phyloP scores from a whole-genome alignment of 2,888 invertebrate species.

The Sphaerophoria taeniata region DNA sequence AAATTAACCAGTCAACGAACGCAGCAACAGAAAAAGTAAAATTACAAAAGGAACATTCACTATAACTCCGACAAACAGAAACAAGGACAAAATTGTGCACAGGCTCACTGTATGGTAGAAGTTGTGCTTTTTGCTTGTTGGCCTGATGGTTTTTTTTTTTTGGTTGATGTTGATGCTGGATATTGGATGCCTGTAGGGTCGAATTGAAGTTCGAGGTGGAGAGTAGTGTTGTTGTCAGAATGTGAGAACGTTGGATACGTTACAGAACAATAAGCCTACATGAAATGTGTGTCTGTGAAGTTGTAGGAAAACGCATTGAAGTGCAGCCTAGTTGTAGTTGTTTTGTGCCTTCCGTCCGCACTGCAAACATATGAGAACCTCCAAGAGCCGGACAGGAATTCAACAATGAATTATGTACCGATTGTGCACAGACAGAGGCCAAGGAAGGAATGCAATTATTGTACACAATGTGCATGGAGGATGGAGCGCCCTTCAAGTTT shows the following conservation, averaged over 20 bases:
- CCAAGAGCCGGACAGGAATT: constrained; percentile 52
- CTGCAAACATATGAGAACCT: constrained; percentile 55
- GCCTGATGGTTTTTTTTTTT: no score
- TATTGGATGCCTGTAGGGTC: no score
- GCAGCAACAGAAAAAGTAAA: background rate
- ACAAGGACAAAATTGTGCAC: no score
- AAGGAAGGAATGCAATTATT: constrained; percentile 44
- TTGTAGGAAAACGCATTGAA: constrained; percentile 38
- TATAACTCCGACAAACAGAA: no score
- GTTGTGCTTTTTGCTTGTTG: background rate
- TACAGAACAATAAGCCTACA: constrained; percentile 21
- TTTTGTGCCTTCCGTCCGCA: constrained; percentile 54
- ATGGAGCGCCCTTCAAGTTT: background rate
- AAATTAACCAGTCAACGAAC: no score
- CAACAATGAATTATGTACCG: constrained; percentile 52
- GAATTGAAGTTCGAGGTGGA: no score
- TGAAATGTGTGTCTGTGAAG: constrained; percentile 19
- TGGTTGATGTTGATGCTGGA: no score
- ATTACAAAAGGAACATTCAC: background rate
- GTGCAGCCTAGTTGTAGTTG: constrained; percentile 42
- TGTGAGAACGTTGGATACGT: background rate
- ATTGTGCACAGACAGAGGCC: constrained; percentile 22
- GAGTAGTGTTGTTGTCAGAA: background rate
- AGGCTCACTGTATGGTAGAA: no score
- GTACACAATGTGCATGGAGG: constrained; percentile 32